Conservation (phyloP, 2,888 invertebrate genomes). For the Andrena praecox region DNA sequence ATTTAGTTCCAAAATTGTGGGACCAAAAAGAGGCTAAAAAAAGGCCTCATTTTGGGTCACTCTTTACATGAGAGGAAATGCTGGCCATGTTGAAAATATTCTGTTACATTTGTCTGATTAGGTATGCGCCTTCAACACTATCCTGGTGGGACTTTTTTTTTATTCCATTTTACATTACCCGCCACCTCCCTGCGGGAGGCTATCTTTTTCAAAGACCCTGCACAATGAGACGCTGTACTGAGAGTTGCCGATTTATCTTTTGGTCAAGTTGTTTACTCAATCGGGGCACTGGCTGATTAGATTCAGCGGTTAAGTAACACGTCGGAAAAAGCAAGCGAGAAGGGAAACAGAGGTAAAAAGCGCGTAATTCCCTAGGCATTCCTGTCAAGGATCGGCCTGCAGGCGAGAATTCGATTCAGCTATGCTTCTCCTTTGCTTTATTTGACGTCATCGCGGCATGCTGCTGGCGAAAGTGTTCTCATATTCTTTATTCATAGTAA, state of each 20-base stretch:
- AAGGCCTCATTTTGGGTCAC: too few relatives aligned
- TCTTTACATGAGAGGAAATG: too few relatives aligned
- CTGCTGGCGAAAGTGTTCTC: slow-evolving; percentile 47
- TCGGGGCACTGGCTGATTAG: background rate
- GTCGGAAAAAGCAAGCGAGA: slow-evolving; percentile 8
- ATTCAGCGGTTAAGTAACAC: slow-evolving; percentile 22
- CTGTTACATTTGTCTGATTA: too few relatives aligned
- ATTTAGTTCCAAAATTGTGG: too few relatives aligned
- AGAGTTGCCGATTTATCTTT: background rate
- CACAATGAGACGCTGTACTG: background rate
- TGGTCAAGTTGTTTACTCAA: background rate
- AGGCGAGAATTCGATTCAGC: slow-evolving; percentile 52
- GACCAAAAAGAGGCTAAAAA: too few relatives aligned
- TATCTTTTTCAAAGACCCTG: background rate
- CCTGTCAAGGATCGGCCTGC: slow-evolving; percentile 54
- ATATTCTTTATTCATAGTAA: slow-evolving; percentile 23
- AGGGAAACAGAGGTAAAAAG: slow-evolving; percentile 36
- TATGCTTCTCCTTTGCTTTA: slow-evolving; percentile 32
- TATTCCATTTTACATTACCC: too few relatives aligned
- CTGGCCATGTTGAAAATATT: too few relatives aligned
- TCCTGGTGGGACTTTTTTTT: too few relatives aligned
- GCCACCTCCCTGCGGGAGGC: too few relatives aligned
- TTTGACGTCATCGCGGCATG: slow-evolving; percentile 9
- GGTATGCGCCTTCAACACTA: too few relatives aligned
- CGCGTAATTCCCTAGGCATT: slow-evolving; percentile 49